Evolutionary conservation across 2,888 invertebrate species (phyloP).

Genomic region (Ectobius pallidus): DNA sequence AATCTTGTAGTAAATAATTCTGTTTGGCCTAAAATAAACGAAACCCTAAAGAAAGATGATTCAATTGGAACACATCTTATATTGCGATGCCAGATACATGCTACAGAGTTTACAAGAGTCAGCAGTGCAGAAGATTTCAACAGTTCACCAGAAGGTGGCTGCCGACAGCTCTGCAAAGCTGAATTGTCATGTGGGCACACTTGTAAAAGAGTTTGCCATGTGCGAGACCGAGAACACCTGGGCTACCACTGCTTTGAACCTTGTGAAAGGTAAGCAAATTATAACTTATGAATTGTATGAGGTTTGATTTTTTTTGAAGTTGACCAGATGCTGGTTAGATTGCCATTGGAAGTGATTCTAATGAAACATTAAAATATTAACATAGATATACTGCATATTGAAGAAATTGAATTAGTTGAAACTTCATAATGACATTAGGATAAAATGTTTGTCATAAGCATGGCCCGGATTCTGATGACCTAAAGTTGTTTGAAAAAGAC

Average conservation of each 20-base stretch:
- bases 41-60: constrained; percentile 56
- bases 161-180: constrained; percentile 50
- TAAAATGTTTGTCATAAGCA: too few species aligned
- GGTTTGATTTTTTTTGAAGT: too few species aligned
- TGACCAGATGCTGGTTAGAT: too few species aligned
- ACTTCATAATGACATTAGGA: too few species aligned
- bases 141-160: constrained; percentile 51
- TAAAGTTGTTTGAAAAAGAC: too few species aligned
- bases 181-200: constrained; percentile 54
- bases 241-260: constrained; percentile 47
- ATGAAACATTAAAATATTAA: too few species aligned
- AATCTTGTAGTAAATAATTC: constrained; percentile 60
- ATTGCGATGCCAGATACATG: constrained; percentile 61
- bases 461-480: too few species aligned
- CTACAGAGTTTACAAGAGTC: constrained; percentile 46
- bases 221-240: constrained; percentile 49
- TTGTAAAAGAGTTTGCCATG: constrained; percentile 53
- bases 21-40: constrained; percentile 64
- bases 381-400: too few species aligned
- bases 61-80: constrained; percentile 61
- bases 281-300: too few species aligned
- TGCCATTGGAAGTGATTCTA: too few species aligned
- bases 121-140: constrained; percentile 41
- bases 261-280: constrained; percentile 42
- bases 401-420: too few species aligned